These are phyloP conservation scores for Corythucha ciliata DNA, from an alignment of 2,888 invertebrate species.

Conservation along the genomic window DNA sequence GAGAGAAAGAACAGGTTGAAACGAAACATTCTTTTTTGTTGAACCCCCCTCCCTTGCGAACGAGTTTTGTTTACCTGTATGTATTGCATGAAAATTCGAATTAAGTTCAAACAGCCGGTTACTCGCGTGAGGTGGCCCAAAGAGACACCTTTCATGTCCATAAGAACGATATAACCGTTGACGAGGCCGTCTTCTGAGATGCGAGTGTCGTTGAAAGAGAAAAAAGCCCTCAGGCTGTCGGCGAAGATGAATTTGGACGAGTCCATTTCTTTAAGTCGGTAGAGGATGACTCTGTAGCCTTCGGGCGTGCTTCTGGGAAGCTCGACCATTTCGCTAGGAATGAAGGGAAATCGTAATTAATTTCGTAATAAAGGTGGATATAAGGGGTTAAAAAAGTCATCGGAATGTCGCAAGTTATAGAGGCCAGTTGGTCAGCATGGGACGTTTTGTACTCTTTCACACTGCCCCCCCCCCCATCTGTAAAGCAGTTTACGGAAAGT, in stretches of 20 bases:
- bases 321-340: constrained; percentile 34
- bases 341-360: not conserved
- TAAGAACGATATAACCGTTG: constrained; percentile 37
- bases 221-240: constrained; percentile 36
- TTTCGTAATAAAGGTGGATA: not conserved
- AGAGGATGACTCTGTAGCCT: constrained; percentile 37
- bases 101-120: constrained; percentile 32
- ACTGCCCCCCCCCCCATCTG: no score
- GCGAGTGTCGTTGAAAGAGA: constrained; percentile 37
- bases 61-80: constrained; percentile 36
- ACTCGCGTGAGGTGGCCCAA: constrained; percentile 37
- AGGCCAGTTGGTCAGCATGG: no score
- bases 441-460: no score
- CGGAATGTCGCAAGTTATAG: no score
- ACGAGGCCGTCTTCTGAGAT: constrained; percentile 38
- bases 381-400: no score
- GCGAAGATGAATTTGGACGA: constrained; percentile 35
- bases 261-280: constrained; percentile 36
- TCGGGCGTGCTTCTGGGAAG: constrained; percentile 36
- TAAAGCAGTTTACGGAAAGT: no score
- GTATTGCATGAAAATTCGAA: constrained; percentile 38
- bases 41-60: not conserved
- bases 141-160: constrained; percentile 38
- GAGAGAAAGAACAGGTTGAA: constrained; percentile 13
- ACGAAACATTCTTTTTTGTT: not conserved